Percentiles rank a stretch among this genome's conserved stretches.
phyloP scores from a whole-genome alignment of 2,113 vertebrate species.

The Hippolais icterina region DNA sequence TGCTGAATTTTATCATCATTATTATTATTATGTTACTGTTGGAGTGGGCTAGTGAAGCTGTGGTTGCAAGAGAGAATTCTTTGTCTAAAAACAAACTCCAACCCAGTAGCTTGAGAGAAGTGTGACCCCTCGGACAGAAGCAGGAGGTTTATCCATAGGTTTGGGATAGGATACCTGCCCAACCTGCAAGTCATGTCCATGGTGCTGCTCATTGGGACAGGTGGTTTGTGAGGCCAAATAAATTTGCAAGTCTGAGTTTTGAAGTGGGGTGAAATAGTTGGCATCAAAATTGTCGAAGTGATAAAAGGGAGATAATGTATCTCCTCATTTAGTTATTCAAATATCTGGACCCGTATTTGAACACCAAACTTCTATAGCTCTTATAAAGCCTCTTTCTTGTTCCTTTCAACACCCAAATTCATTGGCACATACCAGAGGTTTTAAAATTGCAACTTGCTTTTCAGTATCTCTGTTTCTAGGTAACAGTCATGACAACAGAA shows the following conservation, averaged over 20 bases:
- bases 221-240: not conserved
- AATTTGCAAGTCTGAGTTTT: not conserved
- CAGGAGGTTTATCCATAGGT: not conserved
- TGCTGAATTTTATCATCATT: slow-evolving; percentile 52
- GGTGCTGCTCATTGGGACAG: not conserved
- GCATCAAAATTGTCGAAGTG: not conserved
- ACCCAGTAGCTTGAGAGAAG: not conserved
- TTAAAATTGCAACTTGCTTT: not conserved
- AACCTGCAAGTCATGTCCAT: not conserved
- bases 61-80: not conserved
- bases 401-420: not conserved
- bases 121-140: not conserved
- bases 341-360: not conserved
- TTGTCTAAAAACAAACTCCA: not conserved
- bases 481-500: not conserved
- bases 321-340: not conserved
- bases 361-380: not conserved
- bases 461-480: not conserved
- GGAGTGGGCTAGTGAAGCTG: not conserved
- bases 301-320: not conserved
- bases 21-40: slow-evolving; percentile 29
- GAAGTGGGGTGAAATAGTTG: not conserved
- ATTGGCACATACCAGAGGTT: not conserved
- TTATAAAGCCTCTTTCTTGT: not conserved
- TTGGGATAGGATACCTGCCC: not conserved